Evolutionary conservation across 1,140 invertebrate species (phyloP).

Genomic region (Cepaea nemoralis): DNA sequence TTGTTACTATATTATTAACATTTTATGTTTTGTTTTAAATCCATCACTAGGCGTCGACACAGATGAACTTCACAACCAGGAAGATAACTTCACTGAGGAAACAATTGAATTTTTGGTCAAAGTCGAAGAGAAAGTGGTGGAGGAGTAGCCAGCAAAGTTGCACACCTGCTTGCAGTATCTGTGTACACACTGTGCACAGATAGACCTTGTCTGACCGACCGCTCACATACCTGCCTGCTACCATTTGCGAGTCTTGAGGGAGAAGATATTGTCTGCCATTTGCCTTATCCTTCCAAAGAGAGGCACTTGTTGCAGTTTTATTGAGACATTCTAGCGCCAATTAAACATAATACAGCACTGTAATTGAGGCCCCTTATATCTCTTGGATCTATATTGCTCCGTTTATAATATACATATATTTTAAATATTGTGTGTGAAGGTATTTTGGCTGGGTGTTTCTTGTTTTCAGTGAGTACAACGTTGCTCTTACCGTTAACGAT

Average conservation of each 20-base stretch:
- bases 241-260: neutral
- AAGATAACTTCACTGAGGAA: constrained; percentile 92
- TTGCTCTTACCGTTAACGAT: neutral
- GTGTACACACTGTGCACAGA: neutral
- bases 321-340: neutral
- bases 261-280: neutral
- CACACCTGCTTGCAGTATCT: neutral
- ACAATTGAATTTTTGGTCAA: constrained; percentile 97
- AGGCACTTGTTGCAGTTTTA: neutral
- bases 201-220: neutral
- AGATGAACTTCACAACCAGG: constrained; percentile 87
- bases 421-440: neutral
- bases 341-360: neutral
- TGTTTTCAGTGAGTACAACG: neutral
- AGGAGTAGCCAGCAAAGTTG: constrained; percentile 60
- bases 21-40: neutral
- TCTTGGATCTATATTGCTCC: neutral
- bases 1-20: no score
- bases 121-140: constrained; percentile 88
- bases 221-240: constrained; percentile 6
- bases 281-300: neutral
- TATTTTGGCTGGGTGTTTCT: neutral
- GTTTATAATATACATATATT: no score
- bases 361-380: neutral
- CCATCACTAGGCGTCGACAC: constrained; percentile 85